Percentiles rank a stretch among this genome's conserved stretches.
These are phyloP conservation scores for Simalia tracyae DNA, from an alignment of 2,797 vertebrate genomes.

Conservation along the genomic window DNA sequence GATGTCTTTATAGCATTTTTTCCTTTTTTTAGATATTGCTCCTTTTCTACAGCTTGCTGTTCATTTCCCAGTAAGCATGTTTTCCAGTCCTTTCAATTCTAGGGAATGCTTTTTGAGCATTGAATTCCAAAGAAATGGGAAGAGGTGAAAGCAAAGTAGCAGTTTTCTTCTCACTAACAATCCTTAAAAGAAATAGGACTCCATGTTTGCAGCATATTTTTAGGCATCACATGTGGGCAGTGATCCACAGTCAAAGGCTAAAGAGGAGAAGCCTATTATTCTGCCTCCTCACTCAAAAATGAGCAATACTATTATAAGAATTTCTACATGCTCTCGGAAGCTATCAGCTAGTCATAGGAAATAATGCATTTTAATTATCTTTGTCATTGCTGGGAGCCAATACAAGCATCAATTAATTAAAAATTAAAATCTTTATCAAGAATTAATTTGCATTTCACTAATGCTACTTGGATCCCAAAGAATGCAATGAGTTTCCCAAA, in stretches of 20 bases:
- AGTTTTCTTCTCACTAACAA: background rate
- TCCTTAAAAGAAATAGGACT: background rate
- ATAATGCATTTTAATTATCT: slow-evolving; percentile 11
- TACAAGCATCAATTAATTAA: background rate
- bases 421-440: background rate
- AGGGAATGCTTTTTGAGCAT: slow-evolving; percentile 34
- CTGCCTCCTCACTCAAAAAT: background rate
- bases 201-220: background rate
- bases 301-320: background rate
- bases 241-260: background rate
- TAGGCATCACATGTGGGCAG: background rate
- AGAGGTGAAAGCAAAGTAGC: background rate
- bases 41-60: slow-evolving; percentile 57
- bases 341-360: slow-evolving; percentile 43
- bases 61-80: slow-evolving; percentile 40
- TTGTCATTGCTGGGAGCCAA: slow-evolving; percentile 25
- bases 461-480: background rate
- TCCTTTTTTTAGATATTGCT: slow-evolving; percentile 48
- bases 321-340: background rate
- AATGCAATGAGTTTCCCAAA: background rate
- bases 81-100: slow-evolving; percentile 8
- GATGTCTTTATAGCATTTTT: slow-evolving; percentile 68
- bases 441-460: slow-evolving; percentile 18
- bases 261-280: background rate
- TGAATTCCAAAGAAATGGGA: slow-evolving; percentile 24